Evolutionary conservation across 2,113 vertebrate genomes (phyloP).

Genomic region (Hippocampus guttulatus): DNA sequence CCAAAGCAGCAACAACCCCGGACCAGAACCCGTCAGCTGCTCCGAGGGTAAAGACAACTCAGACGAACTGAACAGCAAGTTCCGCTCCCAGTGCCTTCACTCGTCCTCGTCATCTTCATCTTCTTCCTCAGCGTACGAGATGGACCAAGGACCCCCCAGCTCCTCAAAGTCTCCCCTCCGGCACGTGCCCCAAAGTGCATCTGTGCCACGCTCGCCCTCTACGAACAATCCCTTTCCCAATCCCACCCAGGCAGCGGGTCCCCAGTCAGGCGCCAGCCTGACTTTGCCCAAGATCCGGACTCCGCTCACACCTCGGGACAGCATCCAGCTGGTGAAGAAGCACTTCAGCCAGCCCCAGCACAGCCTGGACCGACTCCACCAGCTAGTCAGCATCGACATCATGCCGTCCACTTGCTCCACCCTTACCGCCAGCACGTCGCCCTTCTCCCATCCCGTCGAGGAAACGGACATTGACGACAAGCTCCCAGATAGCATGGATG

Average conservation of each 20-base stretch:
- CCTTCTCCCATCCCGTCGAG: constrained; percentile 65
- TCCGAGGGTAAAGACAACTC: constrained; percentile 50
- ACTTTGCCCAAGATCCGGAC: constrained; percentile 82
- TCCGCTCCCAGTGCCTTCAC: constrained; percentile 73
- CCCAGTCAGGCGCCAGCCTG: constrained; percentile 74
- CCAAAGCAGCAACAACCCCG: constrained; percentile 17
- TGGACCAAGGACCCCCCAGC: constrained; percentile 54
- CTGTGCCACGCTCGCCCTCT: constrained; percentile 55
- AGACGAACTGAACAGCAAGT: constrained; percentile 74
- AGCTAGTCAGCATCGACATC: constrained; percentile 68
- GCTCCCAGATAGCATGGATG: constrained; percentile 76
- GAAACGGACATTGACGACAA: constrained; percentile 84
- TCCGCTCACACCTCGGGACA: constrained; percentile 77
- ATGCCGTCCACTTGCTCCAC: constrained; percentile 51
- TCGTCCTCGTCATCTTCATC: constrained; percentile 77
- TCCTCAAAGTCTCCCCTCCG: constrained; percentile 47
- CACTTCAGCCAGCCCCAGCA: constrained; percentile 85
- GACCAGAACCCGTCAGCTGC: constrained; percentile 18
- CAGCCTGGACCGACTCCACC: constrained; percentile 64
- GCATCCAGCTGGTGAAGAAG: constrained; percentile 84
- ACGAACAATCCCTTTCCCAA: constrained; percentile 54
- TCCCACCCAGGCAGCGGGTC: constrained; percentile 33
- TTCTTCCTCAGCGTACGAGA: constrained; percentile 75
- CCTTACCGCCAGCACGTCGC: constrained; percentile 36
- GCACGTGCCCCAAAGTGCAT: constrained; percentile 55